phyloP scores from a whole-genome alignment of 2,888 invertebrate species.

The Rhingia campestris region DNA sequence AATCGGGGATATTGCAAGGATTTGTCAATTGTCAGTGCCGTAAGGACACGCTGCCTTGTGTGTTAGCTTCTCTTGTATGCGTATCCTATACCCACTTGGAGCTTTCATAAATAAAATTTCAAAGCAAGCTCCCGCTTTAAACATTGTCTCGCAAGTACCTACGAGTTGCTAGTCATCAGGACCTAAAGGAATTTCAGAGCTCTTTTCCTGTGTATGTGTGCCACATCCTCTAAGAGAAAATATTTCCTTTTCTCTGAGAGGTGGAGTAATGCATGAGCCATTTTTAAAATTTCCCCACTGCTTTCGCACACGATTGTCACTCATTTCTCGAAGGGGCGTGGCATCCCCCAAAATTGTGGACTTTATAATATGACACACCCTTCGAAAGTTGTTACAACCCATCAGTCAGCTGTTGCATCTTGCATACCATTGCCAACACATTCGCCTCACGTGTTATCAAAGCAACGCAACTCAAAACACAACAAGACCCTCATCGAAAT shows the following conservation, averaged over 20 bases:
- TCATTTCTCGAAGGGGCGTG: constrained; percentile 63
- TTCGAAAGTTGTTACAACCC: constrained; percentile 27
- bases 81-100: constrained; percentile 9
- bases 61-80: constrained; percentile 43
- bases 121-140: constrained; percentile 43
- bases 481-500: constrained; percentile 52
- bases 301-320: constrained; percentile 52
- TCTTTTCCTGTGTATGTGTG: constrained; percentile 21
- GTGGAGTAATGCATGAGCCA: constrained; percentile 71
- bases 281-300: constrained; percentile 72
- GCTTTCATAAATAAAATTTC: constrained; percentile 54
- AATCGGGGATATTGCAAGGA: constrained; percentile 74
- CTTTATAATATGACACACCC: constrained; percentile 49
- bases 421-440: constrained; percentile 64
- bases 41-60: constrained; percentile 64
- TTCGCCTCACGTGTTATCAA: constrained; percentile 16
- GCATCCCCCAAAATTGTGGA: constrained; percentile 18
- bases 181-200: constrained; percentile 55
- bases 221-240: constrained; percentile 67
- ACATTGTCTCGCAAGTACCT: constrained; percentile 53
- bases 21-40: constrained; percentile 72
- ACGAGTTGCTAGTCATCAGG: constrained; percentile 39
- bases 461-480: constrained; percentile 50
- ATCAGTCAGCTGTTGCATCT: constrained; percentile 72
- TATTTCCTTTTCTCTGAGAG: constrained; percentile 59